These are phyloP conservation scores for Dreissena polymorpha DNA, from an alignment of 1,140 invertebrate genomes.

Conservation along the genomic window DNA sequence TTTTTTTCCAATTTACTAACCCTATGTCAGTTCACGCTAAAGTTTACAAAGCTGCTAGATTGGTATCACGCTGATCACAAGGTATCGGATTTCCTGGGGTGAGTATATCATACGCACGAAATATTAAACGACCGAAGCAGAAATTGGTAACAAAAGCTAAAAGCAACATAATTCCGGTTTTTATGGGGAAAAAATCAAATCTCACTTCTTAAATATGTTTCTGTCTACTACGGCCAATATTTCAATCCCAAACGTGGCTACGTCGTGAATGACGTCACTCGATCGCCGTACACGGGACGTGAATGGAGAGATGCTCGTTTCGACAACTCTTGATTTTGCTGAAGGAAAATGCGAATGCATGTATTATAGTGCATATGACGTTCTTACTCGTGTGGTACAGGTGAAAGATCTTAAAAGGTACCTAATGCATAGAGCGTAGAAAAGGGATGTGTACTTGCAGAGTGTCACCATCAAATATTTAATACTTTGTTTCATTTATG, in stretches of 20 bases:
- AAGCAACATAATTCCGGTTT: too few relatives aligned
- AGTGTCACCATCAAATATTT: not conserved
- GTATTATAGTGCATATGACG: not conserved
- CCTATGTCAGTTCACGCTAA: too few relatives aligned
- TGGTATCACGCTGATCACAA: too few relatives aligned
- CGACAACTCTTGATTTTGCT: conserved; percentile 24
- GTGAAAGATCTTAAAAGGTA: not conserved
- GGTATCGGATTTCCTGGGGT: too few relatives aligned
- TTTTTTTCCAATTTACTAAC: too few relatives aligned
- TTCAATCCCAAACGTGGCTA: conserved; percentile 36
- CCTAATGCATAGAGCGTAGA: not conserved
- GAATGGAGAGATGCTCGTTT: not conserved
- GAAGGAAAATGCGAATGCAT: not conserved
- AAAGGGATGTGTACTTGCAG: not conserved
- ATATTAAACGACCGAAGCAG: too few relatives aligned
- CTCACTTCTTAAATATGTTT: conserved; percentile 11
- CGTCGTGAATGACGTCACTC: not conserved
- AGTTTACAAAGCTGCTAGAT: too few relatives aligned
- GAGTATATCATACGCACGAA: too few relatives aligned
- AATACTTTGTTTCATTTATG: not conserved
- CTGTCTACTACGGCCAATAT: conserved; percentile 33
- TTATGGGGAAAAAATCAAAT: too few relatives aligned
- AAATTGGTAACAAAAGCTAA: too few relatives aligned
- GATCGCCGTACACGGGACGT: conserved; percentile 19
- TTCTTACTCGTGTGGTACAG: not conserved